phyloP scores from a whole-genome alignment of 2,888 invertebrate species.

The Rotaria socialis region DNA sequence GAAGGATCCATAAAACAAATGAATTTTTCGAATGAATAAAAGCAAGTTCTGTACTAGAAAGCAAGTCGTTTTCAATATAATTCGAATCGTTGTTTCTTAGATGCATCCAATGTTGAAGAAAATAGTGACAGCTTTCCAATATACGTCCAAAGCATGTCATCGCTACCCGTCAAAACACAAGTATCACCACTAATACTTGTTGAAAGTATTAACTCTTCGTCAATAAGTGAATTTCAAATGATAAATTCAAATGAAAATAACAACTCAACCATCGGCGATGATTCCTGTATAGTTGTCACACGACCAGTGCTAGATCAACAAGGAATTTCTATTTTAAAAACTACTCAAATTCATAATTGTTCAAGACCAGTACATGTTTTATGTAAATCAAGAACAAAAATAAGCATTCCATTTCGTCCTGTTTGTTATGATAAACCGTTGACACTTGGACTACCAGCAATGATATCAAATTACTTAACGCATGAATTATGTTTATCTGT shows the following conservation, averaged over 20 bases:
- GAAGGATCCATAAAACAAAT: too few species aligned
- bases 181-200: too few species aligned
- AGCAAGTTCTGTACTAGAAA: too few species aligned
- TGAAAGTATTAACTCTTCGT: too few species aligned
- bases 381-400: not conserved
- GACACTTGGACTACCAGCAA: not conserved
- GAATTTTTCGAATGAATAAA: too few species aligned
- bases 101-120: not conserved
- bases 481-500: not conserved
- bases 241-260: not conserved
- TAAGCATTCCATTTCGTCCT: too few species aligned
- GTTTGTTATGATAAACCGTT: not conserved
- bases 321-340: not conserved
- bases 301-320: not conserved
- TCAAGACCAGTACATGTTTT: not conserved
- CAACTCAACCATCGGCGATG: not conserved
- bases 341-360: not conserved
- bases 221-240: not conserved
- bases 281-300: not conserved
- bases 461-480: not conserved
- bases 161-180: too few species aligned
- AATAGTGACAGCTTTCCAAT: too few species aligned
- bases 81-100: not conserved
- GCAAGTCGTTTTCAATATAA: too few species aligned
- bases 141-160: too few species aligned